Evolutionary conservation across 2,113 vertebrate genomes (phyloP), one percentile per base, ranked within the genome.

Genomic region (Triplophysa tibetana): DNA sequence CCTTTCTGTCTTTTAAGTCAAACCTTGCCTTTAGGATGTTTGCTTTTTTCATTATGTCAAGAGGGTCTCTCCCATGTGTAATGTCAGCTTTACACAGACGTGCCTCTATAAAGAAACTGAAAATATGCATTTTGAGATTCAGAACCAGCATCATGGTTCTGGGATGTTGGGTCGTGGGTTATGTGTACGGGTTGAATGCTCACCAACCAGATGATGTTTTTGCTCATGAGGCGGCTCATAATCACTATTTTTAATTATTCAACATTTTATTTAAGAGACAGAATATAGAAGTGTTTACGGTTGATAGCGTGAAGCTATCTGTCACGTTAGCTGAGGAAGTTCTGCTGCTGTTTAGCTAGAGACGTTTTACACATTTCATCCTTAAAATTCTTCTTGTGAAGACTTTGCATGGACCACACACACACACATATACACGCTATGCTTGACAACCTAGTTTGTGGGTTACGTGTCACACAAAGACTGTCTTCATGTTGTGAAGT

Each of bases 141-240:
- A 77, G 64, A 21, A 29, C 61, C 67, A 56, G 54, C 41, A 7
- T 67, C 66, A 56, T 52, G 73, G 12, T 38, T 45, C 24, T 81
- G 54, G 60, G 50, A 58, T 58, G 8, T 58, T 21, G n/a, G 72
- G 75, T 75, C 61, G 54, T 65, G 33, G 77, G 23, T 56, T 60
- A 54, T 54, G 54, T 77, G 74, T 77, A 80, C 60, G 77, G 67
- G 60, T 84, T 83, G 74, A 80, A 26, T 87, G 88, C 86, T 88
- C 83, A 84, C 86, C 86, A 86, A 68, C 75, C 86, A 84, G 77
- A 87, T 72, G 66, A 83, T 82, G 23, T 80, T 79, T 77, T 79
- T 65, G 75, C 65, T 81, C 16, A 24, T 19, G 52, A 70, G 64
- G 75, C 72, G 68, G 73, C 64, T 77, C 62, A 77, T 77, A 77